Evolutionary conservation across 2,888 invertebrate species (phyloP), one percentile per base, ranked within the genome.

Genomic region (Drosophila vallismaia): DNA sequence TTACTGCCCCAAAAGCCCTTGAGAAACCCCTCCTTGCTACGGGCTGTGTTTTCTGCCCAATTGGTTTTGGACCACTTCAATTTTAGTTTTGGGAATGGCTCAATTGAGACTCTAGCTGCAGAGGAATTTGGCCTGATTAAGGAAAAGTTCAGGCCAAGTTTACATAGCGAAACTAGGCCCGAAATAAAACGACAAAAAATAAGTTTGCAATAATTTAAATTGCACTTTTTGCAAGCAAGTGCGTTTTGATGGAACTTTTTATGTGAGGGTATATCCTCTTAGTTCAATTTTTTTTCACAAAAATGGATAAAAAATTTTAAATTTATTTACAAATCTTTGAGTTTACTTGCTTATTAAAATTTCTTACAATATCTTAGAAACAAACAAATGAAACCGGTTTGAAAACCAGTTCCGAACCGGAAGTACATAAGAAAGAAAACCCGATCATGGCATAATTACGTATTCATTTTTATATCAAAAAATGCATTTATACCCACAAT

Each of bases 21-120:
- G 45, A 59, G 60, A n/a, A 7, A 33, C 26, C 33, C 40, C 52
- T 29, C 10, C 8, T 28, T 46, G 64, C 46, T 46, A 14, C 10
- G 38, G 46, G 50, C 50, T 55, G 51, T 53, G 60, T 68, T 70
- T 70, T 70, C 70, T 55, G 51, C 54, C 14, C 70, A 59, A 70
- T 69, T 70, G 59, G 69, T 10, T 51, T 60, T 68, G 56, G 51
- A 56, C 51, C 51, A 68, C 59, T 69, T 54, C 29, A 68, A 59
- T 44, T 56, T 51, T 45, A 66, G 58, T 63, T 60, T 14, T 9
- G 19, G 45, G 33, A 31, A n/a, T 59, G 33, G 29, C 50, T 38
- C 36, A 33, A 10, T 50, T 33, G 31, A 9, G 9, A 9, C 10
- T 19, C 19, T 10, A 4, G 60, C 12, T 14, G 46, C 6, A 28